A percentile compares a stretch with the other conserved stretches of the same genome.
phyloP scores from a whole-genome alignment of 1,140 invertebrate species.

The Lerema accius region DNA sequence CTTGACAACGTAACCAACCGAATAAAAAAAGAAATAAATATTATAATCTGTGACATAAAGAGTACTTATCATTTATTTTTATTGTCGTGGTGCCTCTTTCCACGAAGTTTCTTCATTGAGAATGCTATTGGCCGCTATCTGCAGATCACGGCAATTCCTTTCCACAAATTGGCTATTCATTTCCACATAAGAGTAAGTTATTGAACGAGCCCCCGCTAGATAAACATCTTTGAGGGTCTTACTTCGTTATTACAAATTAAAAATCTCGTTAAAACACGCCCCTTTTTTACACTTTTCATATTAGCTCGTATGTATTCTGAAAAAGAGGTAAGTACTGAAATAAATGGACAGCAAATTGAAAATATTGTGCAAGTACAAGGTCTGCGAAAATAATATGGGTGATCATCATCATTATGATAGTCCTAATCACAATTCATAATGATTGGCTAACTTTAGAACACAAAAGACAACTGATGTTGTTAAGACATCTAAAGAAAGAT shows the following conservation, averaged over 20 bases:
- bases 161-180: constrained; percentile 71
- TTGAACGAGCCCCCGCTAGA: constrained; percentile 48
- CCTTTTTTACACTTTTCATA: no score
- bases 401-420: no score
- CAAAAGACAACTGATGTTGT: no score
- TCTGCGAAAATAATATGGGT: no score
- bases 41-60: constrained; percentile 21
- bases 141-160: constrained; percentile 63
- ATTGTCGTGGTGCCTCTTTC: constrained; percentile 20
- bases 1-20: background rate
- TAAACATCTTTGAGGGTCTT: constrained; percentile 49
- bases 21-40: constrained; percentile 9
- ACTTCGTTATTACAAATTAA: background rate
- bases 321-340: no score
- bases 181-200: constrained; percentile 66
- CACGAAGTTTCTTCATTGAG: constrained; percentile 17
- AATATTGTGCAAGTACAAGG: no score
- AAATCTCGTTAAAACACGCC: background rate
- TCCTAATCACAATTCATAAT: no score
- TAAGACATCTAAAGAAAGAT: no score
- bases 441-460: no score
- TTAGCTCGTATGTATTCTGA: no score
- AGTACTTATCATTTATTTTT: constrained; percentile 31
- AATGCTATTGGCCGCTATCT: constrained; percentile 48
- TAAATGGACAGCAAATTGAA: no score